phyloP scores from a whole-genome alignment of 1,140 invertebrate species.

The Penaeus japonicus region DNA sequence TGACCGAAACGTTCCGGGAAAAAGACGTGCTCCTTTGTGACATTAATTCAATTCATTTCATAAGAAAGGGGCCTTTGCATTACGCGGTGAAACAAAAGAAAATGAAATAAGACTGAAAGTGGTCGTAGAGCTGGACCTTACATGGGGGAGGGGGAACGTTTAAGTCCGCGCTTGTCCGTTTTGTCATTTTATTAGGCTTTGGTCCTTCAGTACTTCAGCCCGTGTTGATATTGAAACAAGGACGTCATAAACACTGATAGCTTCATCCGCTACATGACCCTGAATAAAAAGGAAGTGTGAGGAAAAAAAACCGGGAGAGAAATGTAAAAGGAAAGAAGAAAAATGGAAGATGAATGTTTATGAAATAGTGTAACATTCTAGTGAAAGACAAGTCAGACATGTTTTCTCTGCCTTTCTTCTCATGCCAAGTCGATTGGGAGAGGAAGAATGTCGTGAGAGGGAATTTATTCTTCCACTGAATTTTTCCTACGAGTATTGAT shows the following conservation, averaged over 20 bases:
- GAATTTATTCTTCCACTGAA: too few species aligned
- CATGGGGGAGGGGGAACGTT: neutral
- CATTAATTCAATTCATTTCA: too few species aligned
- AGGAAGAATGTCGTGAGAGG: neutral
- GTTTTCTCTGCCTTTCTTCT: slow-evolving; percentile 21
- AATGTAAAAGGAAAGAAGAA: neutral
- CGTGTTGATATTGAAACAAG: neutral
- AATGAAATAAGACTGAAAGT: neutral
- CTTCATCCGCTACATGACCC: neutral
- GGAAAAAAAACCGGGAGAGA: neutral
- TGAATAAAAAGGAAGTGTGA: neutral
- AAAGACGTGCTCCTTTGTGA: too few species aligned
- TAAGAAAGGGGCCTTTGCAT: too few species aligned
- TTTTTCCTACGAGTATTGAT: too few species aligned
- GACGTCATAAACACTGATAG: neutral
- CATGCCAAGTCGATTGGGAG: neutral
- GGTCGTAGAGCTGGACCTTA: slow-evolving; percentile 6
- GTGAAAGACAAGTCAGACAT: slow-evolving; percentile 24
- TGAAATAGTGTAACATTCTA: slow-evolving; percentile 35
- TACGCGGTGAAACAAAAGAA: too few species aligned
- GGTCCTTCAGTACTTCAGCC: neutral
- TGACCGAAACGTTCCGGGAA: too few species aligned
- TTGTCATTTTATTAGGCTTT: neutral
- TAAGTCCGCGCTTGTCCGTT: slow-evolving; percentile 22
- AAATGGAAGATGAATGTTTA: slow-evolving; percentile 20